phyloP scores from a whole-genome alignment of 1,140 invertebrate species.

The Meteorus sp. region DNA sequence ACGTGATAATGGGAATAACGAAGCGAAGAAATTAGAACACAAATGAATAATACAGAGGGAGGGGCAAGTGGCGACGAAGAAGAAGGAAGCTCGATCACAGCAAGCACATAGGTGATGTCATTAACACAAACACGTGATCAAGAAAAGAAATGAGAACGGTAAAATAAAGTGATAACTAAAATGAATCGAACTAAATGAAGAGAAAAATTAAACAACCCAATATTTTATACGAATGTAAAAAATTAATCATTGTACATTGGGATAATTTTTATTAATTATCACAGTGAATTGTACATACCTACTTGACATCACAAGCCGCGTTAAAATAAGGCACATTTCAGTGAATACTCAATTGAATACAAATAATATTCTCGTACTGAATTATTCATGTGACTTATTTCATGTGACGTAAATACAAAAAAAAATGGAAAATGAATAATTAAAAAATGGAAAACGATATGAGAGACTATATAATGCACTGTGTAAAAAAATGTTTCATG shows the following conservation, averaged over 20 bases:
- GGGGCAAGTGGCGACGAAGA: too few species aligned
- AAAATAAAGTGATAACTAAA: not conserved
- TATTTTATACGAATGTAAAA: not conserved
- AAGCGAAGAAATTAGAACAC: too few species aligned
- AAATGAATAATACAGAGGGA: too few species aligned
- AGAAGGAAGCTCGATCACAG: too few species aligned
- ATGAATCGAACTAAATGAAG: not conserved
- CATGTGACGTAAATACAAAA: not conserved
- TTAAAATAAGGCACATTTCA: conserved; percentile 59
- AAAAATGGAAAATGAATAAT: not conserved
- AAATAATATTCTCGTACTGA: conserved; percentile 17
- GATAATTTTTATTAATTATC: not conserved
- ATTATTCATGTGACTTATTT: conserved; percentile 4
- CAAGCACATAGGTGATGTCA: too few species aligned
- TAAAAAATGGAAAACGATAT: not conserved
- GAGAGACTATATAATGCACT: conserved; percentile 4
- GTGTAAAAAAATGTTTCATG: not conserved
- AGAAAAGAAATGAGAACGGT: not conserved
- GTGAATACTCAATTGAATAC: conserved; percentile 53
- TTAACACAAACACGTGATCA: not conserved
- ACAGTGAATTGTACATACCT: conserved; percentile 47
- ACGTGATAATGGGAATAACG: too few species aligned
- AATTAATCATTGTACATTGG: too few species aligned
- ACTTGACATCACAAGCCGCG: conserved; percentile 61
- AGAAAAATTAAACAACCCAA: not conserved